A percentile compares a stretch with the other conserved stretches of the same genome.
Evolutionary conservation across 2,888 invertebrate genomes (phyloP).

Genomic region (Piscicola geometra): DNA sequence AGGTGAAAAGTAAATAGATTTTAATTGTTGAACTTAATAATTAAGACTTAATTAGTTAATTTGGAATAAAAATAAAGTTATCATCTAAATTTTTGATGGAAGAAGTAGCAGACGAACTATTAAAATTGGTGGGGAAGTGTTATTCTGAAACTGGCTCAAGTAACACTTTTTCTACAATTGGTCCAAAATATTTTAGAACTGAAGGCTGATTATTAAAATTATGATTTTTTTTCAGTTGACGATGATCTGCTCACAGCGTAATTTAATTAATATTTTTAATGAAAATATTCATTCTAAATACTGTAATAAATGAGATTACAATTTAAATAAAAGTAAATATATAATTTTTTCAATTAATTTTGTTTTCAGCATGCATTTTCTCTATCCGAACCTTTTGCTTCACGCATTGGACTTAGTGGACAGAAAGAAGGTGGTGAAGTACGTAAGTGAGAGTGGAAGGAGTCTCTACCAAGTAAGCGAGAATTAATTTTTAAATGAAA

Average conservation of each 20-base stretch:
- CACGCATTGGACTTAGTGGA: constrained; percentile 14
- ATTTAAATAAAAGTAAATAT: not conserved
- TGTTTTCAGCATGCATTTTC: constrained; percentile 1
- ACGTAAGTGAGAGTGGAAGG: constrained; percentile 12
- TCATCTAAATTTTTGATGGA: too few species aligned
- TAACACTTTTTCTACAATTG: too few species aligned
- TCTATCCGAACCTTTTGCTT: not conserved
- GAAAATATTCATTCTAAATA: not conserved
- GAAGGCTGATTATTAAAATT: not conserved
- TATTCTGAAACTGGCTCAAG: not conserved
- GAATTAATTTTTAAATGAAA: too few species aligned
- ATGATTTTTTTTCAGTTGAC: not conserved
- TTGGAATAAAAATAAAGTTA: too few species aligned
- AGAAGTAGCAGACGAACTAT: constrained; percentile 7
- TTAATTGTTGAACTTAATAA: too few species aligned
- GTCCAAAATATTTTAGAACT: too few species aligned
- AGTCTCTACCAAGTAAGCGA: constrained; percentile 1
- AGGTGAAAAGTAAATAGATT: too few species aligned
- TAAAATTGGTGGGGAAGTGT: not conserved
- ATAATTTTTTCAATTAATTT: not conserved
- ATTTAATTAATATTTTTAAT: not conserved
- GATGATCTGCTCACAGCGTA: constrained; percentile 12
- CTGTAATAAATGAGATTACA: not conserved
- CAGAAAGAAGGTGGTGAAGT: constrained; percentile 2
- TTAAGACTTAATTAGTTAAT: too few species aligned